These are phyloP conservation scores for Chaetodon trifasciatus DNA, from an alignment of 2,797 vertebrate genomes.

Conservation along the genomic window DNA sequence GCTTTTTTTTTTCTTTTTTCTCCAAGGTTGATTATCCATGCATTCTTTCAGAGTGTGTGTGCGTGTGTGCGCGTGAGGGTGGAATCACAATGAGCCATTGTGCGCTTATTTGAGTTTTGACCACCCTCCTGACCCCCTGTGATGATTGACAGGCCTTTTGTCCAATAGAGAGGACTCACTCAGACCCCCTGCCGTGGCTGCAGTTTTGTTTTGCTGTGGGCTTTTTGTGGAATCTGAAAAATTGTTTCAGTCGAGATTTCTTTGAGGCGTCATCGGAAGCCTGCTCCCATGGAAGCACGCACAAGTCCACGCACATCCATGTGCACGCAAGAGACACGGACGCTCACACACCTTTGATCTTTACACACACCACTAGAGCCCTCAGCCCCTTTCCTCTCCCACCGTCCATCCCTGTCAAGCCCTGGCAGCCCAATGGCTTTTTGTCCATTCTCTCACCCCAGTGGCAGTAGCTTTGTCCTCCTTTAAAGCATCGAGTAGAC, in stretches of 20 bases:
- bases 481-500: constrained; percentile 42
- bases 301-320: constrained; percentile 46
- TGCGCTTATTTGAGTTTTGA: constrained; percentile 76
- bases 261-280: constrained; percentile 60
- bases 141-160: constrained; percentile 79
- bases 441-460: constrained; percentile 44
- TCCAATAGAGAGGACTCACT: constrained; percentile 65
- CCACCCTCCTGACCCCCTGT: constrained; percentile 76
- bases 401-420: constrained; percentile 60
- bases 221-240: constrained; percentile 49
- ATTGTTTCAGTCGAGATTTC: constrained; percentile 47
- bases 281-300: constrained; percentile 28
- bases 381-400: constrained; percentile 35
- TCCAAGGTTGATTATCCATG: constrained; percentile 78
- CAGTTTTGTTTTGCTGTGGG: constrained; percentile 53
- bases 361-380: constrained; percentile 45
- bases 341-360: constrained; percentile 71
- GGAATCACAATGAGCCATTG: constrained; percentile 70
- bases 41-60: constrained; percentile 69
- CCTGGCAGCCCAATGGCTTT: constrained; percentile 44
- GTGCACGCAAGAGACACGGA: constrained; percentile 41
- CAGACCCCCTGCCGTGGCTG: constrained; percentile 60
- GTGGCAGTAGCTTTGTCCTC: constrained; percentile 70
- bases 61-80: constrained; percentile 20
- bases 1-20: constrained; percentile 28